Percentiles rank a stretch among this genome's conserved stretches.
phyloP scores from a whole-genome alignment of 2,888 invertebrate genomes.

The Myathropa florea region DNA sequence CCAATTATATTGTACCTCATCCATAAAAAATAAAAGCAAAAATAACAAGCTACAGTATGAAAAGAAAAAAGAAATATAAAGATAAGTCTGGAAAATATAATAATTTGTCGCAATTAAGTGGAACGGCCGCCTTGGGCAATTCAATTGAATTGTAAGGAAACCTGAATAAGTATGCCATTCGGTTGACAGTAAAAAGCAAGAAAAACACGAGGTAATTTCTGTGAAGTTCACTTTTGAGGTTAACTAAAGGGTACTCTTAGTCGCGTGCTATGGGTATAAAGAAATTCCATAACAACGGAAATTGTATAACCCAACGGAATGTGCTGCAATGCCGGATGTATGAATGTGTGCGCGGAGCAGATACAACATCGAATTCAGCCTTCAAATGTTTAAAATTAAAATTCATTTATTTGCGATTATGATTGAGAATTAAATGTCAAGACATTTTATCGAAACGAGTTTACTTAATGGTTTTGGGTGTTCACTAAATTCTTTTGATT shows the following conservation, averaged over 20 bases:
- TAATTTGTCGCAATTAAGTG: slow-evolving; percentile 15
- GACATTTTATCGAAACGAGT: too few species aligned
- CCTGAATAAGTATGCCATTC: slow-evolving; percentile 17
- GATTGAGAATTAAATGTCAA: too few species aligned
- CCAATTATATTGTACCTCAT: background rate
- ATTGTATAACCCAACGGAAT: background rate
- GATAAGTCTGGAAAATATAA: background rate
- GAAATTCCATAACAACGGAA: slow-evolving; percentile 12
- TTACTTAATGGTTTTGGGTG: too few species aligned
- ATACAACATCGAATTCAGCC: background rate
- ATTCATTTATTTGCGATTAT: background rate
- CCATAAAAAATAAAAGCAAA: background rate
- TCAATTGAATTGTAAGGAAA: slow-evolving; percentile 41
- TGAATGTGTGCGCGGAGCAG: background rate
- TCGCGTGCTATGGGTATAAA: slow-evolving; percentile 12
- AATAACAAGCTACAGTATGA: background rate
- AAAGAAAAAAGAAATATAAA: background rate
- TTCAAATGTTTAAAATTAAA: background rate
- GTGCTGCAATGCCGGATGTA: background rate
- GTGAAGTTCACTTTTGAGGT: slow-evolving; percentile 16
- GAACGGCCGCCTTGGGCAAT: slow-evolving; percentile 11
- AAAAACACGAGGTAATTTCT: background rate
- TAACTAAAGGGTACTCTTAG: slow-evolving; percentile 15
- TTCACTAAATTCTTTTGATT: too few species aligned
- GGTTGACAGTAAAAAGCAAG: background rate